These are phyloP conservation scores for Oryzias javanicus DNA, from an alignment of 2,113 vertebrate genomes.

Conservation along the genomic window DNA sequence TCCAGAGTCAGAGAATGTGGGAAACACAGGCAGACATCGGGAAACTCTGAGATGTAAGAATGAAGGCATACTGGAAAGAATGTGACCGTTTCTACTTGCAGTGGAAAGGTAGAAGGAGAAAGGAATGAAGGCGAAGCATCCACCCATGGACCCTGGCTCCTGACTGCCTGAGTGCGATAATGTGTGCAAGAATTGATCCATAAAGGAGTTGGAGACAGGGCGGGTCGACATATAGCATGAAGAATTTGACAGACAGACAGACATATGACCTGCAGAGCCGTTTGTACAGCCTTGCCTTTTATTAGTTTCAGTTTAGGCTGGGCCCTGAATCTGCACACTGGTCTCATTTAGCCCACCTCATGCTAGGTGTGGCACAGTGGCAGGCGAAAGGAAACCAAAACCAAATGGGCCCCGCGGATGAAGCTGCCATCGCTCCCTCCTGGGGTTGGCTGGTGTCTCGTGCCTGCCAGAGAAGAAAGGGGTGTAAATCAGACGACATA, in stretches of 20 bases:
- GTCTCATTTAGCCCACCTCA: conserved; percentile 73
- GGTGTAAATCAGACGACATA: conserved; percentile 67
- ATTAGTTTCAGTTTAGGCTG: conserved; percentile 61
- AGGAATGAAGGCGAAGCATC: conserved; percentile 21
- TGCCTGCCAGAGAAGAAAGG: conserved; percentile 58
- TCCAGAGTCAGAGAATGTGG: conserved; percentile 8
- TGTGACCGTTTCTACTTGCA: conserved; percentile 31
- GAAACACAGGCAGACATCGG: conserved; percentile 4
- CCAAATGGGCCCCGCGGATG: conserved; percentile 70
- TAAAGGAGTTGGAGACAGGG: conserved; percentile 48
- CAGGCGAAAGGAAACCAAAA: conserved; percentile 74
- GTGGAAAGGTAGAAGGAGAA: conserved; percentile 22
- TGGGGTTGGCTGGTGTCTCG: conserved; percentile 60
- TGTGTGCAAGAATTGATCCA: conserved; percentile 51
- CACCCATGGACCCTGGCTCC: conserved; percentile 20
- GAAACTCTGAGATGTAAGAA: conserved; percentile 20
- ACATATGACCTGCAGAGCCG: conserved; percentile 38
- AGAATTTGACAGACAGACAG: conserved; percentile 61
- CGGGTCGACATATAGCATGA: conserved; percentile 31
- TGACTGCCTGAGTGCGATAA: conserved; percentile 36
- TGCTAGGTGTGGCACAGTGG: conserved; percentile 78
- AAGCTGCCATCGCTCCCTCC: conserved; percentile 57
- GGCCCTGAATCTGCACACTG: conserved; percentile 68
- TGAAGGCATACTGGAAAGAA: conserved; percentile 28
- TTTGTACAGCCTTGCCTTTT: conserved; percentile 60